Evolutionary conservation across 1,140 invertebrate species (phyloP).

Genomic region (Drosophila lini): DNA sequence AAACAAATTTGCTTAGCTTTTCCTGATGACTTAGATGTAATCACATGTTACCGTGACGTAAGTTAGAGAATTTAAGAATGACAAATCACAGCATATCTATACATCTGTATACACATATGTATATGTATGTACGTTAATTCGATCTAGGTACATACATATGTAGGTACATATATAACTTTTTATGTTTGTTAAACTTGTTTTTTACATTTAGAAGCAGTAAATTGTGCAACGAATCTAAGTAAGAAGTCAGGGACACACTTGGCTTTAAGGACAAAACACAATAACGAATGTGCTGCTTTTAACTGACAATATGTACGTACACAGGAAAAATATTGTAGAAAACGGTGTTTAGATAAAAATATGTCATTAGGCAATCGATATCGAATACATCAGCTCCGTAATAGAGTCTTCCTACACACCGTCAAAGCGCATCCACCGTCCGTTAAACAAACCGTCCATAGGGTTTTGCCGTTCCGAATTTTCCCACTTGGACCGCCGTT

Average conservation of each 20-base stretch:
- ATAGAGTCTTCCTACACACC: no score
- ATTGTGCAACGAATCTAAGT: neutral
- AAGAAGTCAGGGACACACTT: neutral
- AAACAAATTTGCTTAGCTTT: neutral
- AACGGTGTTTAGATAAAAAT: neutral
- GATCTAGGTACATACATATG: neutral
- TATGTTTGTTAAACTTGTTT: neutral
- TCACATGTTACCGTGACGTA: constrained; percentile 6
- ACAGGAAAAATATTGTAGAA: neutral
- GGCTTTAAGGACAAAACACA: neutral
- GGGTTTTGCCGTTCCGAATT: no score
- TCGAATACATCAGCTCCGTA: neutral
- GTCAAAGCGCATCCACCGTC: no score
- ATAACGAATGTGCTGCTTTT: neutral
- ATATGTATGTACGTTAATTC: neutral
- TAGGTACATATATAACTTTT: no score
- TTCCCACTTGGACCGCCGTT: no score
- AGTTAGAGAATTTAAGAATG: neutral
- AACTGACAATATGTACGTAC: neutral
- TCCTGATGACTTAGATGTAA: neutral
- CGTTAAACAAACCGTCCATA: no score
- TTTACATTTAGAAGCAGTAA: neutral
- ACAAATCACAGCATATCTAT: neutral
- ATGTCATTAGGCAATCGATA: constrained; percentile 3
- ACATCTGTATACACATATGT: neutral